phyloP scores from a whole-genome alignment of 2,888 invertebrate species.

The Eucriotettix oculatus region DNA sequence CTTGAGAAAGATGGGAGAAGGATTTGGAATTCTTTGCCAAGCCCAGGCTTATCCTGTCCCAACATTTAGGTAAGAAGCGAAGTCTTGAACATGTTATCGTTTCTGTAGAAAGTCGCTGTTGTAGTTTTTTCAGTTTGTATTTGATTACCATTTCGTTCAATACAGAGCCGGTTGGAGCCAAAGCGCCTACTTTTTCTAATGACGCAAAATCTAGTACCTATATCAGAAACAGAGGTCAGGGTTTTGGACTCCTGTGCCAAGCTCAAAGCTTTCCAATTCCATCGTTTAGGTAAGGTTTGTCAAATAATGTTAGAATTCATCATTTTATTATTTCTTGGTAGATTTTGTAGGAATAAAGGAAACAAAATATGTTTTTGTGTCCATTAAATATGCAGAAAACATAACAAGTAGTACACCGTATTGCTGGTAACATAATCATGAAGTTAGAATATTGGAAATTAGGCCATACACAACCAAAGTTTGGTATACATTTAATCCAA shows the following conservation, averaged over 20 bases:
- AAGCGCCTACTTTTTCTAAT: slow-evolving; percentile 42
- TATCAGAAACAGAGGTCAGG: slow-evolving; percentile 29
- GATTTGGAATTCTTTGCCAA: slow-evolving; percentile 50
- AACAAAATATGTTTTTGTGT: no score
- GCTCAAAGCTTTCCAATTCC: slow-evolving; percentile 35
- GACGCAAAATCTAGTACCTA: slow-evolving; percentile 42
- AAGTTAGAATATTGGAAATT: no score
- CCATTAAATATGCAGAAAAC: no score
- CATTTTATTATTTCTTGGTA: no score
- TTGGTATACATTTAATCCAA: no score
- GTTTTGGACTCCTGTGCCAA: slow-evolving; percentile 28
- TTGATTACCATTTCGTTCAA: not conserved
- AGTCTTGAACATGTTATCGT: no score
- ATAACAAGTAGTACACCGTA: no score
- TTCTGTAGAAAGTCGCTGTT: no score
- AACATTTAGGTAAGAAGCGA: slow-evolving; percentile 2
- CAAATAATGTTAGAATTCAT: not conserved
- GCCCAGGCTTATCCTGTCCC: slow-evolving; percentile 38
- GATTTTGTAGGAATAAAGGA: no score
- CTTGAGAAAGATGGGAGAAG: slow-evolving; percentile 23
- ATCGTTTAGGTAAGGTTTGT: slow-evolving; percentile 35
- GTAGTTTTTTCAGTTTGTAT: no score
- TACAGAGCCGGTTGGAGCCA: slow-evolving; percentile 31
- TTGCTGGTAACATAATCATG: no score
- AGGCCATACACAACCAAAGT: no score